Conservation (phyloP, 2,113 vertebrate genomes). For the Helogale parvula region DNA sequence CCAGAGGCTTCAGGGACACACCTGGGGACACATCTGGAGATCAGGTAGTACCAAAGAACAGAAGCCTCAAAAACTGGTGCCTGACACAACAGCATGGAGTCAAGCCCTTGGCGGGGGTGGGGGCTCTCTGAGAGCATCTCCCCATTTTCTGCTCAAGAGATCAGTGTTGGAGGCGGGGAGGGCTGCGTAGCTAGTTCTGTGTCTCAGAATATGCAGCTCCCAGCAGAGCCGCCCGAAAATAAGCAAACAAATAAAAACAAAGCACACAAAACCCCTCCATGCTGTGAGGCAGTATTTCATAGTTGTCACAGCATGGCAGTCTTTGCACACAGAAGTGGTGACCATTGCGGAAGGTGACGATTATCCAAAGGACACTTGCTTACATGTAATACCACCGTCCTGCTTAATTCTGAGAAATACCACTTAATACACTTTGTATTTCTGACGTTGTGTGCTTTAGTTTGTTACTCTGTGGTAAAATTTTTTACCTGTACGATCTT, state of each 20-base stretch:
- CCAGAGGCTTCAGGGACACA: neutral
- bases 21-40: neutral
- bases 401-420: slow-evolving; percentile 7
- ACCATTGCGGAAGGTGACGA: neutral
- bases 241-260: neutral
- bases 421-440: neutral
- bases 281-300: neutral
- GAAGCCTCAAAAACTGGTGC: neutral
- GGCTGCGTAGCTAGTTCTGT: neutral
- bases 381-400: neutral
- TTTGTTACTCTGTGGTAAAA: neutral
- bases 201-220: neutral
- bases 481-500: neutral
- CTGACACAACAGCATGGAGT: neutral
- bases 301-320: neutral
- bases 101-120: too few species aligned
- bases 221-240: neutral
- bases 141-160: neutral
- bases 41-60: neutral
- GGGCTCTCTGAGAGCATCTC: neutral
- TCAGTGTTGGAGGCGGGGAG: neutral
- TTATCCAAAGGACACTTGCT: neutral
- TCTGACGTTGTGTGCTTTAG: neutral
- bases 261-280: neutral
- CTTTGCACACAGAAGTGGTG: neutral